phyloP scores from a whole-genome alignment of 2,888 invertebrate genomes.

The Lamellibrachia columna region DNA sequence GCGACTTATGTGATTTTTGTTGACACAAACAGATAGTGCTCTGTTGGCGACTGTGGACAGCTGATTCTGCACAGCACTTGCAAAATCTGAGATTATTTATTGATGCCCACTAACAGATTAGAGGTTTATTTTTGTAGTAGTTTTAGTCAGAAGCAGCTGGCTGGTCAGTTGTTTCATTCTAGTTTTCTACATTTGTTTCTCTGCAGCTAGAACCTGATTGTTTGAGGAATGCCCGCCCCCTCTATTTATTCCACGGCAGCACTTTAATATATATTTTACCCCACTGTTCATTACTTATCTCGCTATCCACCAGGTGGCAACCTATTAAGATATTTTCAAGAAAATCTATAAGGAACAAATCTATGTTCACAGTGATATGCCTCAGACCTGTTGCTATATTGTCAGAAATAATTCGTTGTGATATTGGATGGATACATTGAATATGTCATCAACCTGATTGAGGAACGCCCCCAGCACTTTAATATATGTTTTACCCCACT shows the following conservation, averaged over 20 bases:
- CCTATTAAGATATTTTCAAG: background rate
- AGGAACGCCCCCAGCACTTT: too few species aligned
- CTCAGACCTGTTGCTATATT: background rate
- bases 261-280: background rate
- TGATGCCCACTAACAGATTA: background rate
- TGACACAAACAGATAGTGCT: background rate
- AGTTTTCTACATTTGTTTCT: background rate
- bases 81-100: conserved; percentile 4
- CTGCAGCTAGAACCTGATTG: background rate
- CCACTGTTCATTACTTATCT: background rate
- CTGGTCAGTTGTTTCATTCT: background rate
- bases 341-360: background rate
- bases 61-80: background rate
- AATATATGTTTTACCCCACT: background rate
- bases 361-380: background rate
- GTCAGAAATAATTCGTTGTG: background rate
- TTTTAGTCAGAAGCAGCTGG: background rate
- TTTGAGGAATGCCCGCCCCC: background rate
- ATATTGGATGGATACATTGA: background rate
- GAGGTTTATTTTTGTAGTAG: background rate
- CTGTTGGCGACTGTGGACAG: background rate
- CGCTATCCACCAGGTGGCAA: background rate
- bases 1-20: background rate
- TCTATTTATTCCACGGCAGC: background rate
- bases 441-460: background rate